Base-by-base conservation (phyloP, 2,888 invertebrate species). In the Cryptocheilus praepositus region DNA sequence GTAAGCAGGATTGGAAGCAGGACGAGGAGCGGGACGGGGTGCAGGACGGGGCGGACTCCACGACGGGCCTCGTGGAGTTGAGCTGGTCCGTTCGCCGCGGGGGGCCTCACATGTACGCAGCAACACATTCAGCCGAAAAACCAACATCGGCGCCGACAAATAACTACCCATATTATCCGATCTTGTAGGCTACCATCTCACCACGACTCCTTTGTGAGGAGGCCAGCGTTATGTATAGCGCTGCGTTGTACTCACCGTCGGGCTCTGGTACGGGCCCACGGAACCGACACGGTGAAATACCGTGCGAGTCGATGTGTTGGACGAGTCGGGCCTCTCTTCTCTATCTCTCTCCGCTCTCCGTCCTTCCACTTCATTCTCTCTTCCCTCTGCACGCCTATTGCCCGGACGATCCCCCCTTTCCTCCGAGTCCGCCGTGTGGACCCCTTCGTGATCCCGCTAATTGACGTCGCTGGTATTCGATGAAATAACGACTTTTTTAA, bases 111-210 rank as follows among this genome's bases (percentile, higher is more conserved):
- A 82, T 76, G 76, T 71, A 83, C 79, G 79, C 63, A 76, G 70
- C 71, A 76, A 81, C 81, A 83, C 82, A 83, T 60, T 65, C 72
- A 54, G 54, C 77, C 80, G 81, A 86, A 88, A 85, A 88, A 87
- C 86, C 88, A 88, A 88, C 88, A 88, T 87, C 85, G 85, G 84
- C 84, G 87, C 86, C 88, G 88, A 88, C 88, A 88, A 88, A 88
- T 88, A 88, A 87, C 86, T 86, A 86, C 86, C 84, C 85, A 83
- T 84, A 86, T 88, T 88, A 87, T 87, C 85, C 85, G 85, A 86
- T 85, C 86, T 85, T 83, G 85, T 81, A 84, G 82, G 87, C 87
- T 88, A 88, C 87, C 86, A 87, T 85, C 86, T 86, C 86, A 79
- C 85, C 86, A 83, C 73, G 85, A 83, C 81, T 83, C 83, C 83